Evolutionary conservation across 2,888 invertebrate genomes (phyloP).

Genomic region (Limnephilus rhombicus): DNA sequence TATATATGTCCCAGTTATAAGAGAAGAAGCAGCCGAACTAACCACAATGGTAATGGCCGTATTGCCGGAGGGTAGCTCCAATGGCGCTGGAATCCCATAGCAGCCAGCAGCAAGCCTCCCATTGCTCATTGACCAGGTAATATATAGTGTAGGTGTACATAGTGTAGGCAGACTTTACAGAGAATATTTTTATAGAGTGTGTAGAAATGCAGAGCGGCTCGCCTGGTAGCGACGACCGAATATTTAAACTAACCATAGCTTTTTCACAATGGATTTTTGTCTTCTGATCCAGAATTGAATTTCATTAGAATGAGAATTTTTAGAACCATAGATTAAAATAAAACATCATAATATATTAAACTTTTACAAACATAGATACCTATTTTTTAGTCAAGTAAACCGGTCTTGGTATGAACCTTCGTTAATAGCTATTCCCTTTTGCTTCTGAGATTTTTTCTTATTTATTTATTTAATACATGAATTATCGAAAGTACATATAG

Average conservation of each 20-base stretch:
- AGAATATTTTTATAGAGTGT: not conserved
- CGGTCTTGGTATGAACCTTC: not conserved
- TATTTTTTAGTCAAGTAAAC: not conserved
- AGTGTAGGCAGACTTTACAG: too few species aligned
- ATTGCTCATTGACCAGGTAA: not conserved
- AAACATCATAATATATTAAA: not conserved
- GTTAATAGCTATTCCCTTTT: too few species aligned
- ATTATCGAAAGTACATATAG: too few species aligned
- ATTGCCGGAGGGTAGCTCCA: not conserved
- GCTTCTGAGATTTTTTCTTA: too few species aligned
- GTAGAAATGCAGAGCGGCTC: not conserved
- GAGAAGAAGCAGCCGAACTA: not conserved
- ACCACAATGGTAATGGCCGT: not conserved
- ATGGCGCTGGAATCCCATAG: not conserved
- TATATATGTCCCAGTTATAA: not conserved
- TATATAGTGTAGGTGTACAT: not conserved
- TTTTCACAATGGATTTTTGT: not conserved
- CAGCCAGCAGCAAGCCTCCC: too few species aligned
- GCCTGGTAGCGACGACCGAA: not conserved
- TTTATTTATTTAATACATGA: too few species aligned
- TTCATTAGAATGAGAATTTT: not conserved
- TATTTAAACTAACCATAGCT: not conserved
- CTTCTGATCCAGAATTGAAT: not conserved
- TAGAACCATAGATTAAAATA: not conserved
- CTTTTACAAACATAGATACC: too few species aligned